A percentile compares a stretch with the other conserved stretches of the same genome.
phyloP scores from a whole-genome alignment of 2,113 vertebrate genomes.

The Rhea pennata region DNA sequence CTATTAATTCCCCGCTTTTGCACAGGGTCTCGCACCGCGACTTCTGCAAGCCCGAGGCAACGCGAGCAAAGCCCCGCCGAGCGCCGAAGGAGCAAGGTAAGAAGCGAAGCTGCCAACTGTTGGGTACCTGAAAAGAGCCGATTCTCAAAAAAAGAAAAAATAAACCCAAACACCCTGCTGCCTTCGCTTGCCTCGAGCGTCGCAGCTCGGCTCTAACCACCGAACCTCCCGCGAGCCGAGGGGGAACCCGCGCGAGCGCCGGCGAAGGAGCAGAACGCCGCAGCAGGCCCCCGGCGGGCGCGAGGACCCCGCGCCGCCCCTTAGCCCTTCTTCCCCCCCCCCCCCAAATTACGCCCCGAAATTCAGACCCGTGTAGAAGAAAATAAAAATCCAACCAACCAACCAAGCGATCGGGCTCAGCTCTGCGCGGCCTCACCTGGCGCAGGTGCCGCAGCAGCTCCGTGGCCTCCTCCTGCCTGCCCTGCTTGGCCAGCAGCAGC shows the following conservation, averaged over 20 bases:
- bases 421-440: constrained; percentile 82
- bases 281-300: not conserved
- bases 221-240: constrained; percentile 55
- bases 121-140: not conserved
- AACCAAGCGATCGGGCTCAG: too few relatives aligned
- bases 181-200: not conserved
- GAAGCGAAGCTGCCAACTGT: not conserved
- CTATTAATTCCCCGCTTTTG: not conserved
- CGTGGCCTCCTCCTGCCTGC: constrained; percentile 91
- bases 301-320: not conserved
- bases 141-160: not conserved
- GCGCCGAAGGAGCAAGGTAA: not conserved
- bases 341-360: not conserved
- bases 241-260: not conserved
- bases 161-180: not conserved
- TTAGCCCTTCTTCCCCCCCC: not conserved
- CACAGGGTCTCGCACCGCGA: not conserved
- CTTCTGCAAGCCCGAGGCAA: not conserved
- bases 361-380: not conserved
- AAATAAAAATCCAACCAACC: not conserved
- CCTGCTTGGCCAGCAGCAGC: constrained; percentile 92
- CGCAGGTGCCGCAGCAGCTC: constrained; percentile 93
- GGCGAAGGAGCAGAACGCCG: too few relatives aligned
- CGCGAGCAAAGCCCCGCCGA: not conserved
- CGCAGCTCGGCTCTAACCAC: not conserved